Evolutionary conservation across 2,888 invertebrate species (phyloP).

Genomic region (Heliconius cydno): DNA sequence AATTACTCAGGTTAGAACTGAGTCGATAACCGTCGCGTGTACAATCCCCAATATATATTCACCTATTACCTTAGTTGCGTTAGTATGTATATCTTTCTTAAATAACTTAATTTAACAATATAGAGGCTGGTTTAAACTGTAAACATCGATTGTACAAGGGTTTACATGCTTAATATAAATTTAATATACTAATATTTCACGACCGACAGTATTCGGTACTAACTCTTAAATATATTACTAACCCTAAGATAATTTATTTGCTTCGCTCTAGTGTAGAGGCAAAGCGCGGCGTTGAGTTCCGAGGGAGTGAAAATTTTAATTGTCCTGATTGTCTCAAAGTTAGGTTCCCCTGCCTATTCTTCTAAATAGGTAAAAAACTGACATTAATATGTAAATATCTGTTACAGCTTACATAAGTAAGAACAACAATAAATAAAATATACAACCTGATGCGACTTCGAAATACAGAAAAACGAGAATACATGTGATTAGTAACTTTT

Average conservation of each 20-base stretch:
- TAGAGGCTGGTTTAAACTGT: background rate
- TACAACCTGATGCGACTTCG: background rate
- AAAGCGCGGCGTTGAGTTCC: background rate
- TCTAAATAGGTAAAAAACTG: background rate
- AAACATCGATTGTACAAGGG: background rate
- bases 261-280: too few species aligned
- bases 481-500: background rate
- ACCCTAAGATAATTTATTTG: too few species aligned
- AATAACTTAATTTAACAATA: too few species aligned
- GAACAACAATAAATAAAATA: background rate
- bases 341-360: background rate
- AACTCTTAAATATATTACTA: too few species aligned
- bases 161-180: background rate
- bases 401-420: background rate
- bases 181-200: conserved; percentile 4
- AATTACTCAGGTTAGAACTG: too few species aligned
- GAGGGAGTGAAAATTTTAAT: background rate
- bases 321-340: background rate
- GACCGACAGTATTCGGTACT: too few species aligned
- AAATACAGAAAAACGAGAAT: background rate
- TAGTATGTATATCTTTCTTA: too few species aligned
- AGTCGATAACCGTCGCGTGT: too few species aligned
- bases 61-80: too few species aligned
- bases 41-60: too few species aligned
- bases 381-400: too few species aligned